Evolutionary conservation across 2,797 vertebrate genomes (phyloP).

Genomic region (Xenopus petersii): DNA sequence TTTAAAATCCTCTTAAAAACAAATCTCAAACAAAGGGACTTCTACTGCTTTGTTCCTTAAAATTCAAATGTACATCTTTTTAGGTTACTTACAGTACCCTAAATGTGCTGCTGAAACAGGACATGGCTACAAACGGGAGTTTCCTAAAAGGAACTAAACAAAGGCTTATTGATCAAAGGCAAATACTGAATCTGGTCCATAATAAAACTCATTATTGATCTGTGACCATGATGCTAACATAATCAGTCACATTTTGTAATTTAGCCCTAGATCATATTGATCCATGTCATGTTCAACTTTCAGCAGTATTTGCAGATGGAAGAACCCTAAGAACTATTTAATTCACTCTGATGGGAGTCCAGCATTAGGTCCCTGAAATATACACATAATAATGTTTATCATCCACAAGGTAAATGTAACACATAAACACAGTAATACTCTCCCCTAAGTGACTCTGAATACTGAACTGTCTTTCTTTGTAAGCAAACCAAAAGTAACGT

Average conservation of each 20-base stretch:
- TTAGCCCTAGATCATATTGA: slow-evolving; percentile 86
- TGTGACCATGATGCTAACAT: slow-evolving; percentile 83
- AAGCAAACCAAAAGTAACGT: no score
- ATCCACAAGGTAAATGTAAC: slow-evolving; percentile 68
- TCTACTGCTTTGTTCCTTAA: slow-evolving; percentile 69
- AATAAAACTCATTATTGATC: slow-evolving; percentile 93
- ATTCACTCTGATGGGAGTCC: slow-evolving; percentile 78
- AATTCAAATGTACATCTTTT: slow-evolving; percentile 85
- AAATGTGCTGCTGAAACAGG: slow-evolving; percentile 79
- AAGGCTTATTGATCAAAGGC: slow-evolving; percentile 93
- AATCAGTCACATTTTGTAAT: slow-evolving; percentile 88
- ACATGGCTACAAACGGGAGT: slow-evolving; percentile 65
- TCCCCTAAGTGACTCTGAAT: slow-evolving; percentile 50
- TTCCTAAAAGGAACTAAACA: slow-evolving; percentile 85
- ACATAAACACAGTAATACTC: slow-evolving; percentile 71
- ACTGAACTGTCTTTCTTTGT: no score
- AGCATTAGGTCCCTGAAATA: slow-evolving; percentile 63
- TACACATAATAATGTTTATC: slow-evolving; percentile 65
- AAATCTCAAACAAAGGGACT: slow-evolving; percentile 69
- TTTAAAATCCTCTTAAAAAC: slow-evolving; percentile 76
- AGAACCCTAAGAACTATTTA: slow-evolving; percentile 77
- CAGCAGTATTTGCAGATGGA: slow-evolving; percentile 84
- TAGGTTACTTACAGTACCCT: slow-evolving; percentile 77
- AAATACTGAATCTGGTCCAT: slow-evolving; percentile 79
- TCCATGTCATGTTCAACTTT: slow-evolving; percentile 94